Conservation (phyloP, 2,888 invertebrate species). For the Apotomis capreana region DNA sequence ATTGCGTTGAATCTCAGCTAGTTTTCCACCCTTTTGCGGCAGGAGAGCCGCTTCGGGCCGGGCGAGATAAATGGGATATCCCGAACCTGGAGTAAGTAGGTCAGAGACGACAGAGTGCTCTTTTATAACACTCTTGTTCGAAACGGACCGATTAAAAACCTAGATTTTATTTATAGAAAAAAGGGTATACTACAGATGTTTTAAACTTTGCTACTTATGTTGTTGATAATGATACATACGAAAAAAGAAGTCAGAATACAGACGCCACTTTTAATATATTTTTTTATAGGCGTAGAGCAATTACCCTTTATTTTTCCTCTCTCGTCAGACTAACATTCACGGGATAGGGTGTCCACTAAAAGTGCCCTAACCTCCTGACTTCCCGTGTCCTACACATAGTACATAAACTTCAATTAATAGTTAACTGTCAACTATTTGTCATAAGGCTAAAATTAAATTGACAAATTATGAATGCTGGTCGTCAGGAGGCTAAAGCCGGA, state of each 20-base stretch:
- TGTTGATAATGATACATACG: neutral
- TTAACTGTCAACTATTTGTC: no score
- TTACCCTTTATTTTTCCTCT: no score
- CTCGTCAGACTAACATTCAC: no score
- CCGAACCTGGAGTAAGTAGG: constrained; percentile 27
- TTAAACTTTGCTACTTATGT: neutral
- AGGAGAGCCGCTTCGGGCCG: constrained; percentile 7
- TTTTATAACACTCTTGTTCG: constrained; percentile 13
- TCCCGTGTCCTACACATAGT: no score
- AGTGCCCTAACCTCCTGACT: no score
- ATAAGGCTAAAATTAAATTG: no score
- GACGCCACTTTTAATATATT: no score
- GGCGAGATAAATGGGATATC: constrained; percentile 26
- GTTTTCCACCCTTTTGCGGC: constrained; percentile 24
- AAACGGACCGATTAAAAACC: constrained; percentile 1
- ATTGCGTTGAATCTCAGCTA: constrained; percentile 22
- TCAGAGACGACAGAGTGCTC: constrained; percentile 14
- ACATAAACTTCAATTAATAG: no score
- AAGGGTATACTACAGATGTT: neutral
- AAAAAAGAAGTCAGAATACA: neutral
- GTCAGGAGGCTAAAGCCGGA: no score
- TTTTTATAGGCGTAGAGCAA: no score
- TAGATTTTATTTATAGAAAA: neutral
- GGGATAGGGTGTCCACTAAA: constrained; percentile 8
- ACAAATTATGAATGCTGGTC: no score